Evolutionary conservation across 2,113 vertebrate genomes (phyloP), one percentile per base, ranked within the genome.

Genomic region (Taxidea taxus): DNA sequence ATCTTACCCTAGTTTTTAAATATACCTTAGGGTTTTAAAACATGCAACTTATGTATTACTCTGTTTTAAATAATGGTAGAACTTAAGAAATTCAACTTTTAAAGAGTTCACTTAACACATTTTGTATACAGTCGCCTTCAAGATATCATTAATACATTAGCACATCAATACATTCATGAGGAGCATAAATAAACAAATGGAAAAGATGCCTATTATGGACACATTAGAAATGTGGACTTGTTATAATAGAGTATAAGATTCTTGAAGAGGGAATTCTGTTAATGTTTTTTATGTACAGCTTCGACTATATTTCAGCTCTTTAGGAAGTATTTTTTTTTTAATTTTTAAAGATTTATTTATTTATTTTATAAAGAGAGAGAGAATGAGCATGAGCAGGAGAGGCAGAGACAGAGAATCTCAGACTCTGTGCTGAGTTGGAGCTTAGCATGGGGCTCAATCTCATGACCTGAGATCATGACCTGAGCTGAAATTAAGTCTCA

Each of bases 1-100:
- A 70, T 89, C 14, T 18, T 89, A 81, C 9, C 29, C 1, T 16
- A 60, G n/a, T 54, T 91, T 93, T 39, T 10, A 88, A 96, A 80
- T 87, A 80, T 51, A 44, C 29, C 25, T 80, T 80, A 82, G 78
- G 20, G 37, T 29, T 97, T 95, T 82, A 86, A 96, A 96, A 77
- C 5, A 27, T 42, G n/a, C 14, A 91, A 21, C 31, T 66, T 75
- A 85, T 25, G 58, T 72, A 16, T 78, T 85, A 11, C 39, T 97
- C 25, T 83, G 4, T 56, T 91, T 95, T 86, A 78, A 75, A 75
- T 87, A 89, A 91, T 92, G 39, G 5, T 7, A 93, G 54, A 66
- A 15, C 34, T 94, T 91, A 72, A 42, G 39, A 85, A 91, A 91
- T 72, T 81, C 13, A 44, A 21, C 37, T 92, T 92, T 90, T n/a